A percentile compares a stretch with the other conserved stretches of the same genome.
These are phyloP conservation scores for Sardinella longiceps DNA, from an alignment of 2,797 vertebrate genomes.

Conservation along the genomic window DNA sequence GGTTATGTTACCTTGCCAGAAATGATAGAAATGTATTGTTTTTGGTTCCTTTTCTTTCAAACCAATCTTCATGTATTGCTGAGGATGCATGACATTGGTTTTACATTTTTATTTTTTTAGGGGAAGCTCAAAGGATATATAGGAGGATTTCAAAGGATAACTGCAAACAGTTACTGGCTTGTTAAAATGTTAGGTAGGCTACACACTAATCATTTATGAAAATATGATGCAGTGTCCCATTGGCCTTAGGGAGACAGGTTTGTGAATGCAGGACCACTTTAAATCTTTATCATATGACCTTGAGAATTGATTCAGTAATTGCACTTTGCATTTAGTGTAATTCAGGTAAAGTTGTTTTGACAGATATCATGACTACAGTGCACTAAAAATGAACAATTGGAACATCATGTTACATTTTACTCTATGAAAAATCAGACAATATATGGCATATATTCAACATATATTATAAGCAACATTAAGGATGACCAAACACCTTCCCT, in stretches of 20 bases:
- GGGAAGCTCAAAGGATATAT: too few relatives aligned
- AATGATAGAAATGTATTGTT: too few relatives aligned
- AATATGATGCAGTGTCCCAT: not conserved
- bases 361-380: not conserved
- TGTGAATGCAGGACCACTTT: not conserved
- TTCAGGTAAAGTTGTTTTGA: not conserved
- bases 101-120: too few relatives aligned
- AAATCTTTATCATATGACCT: not conserved
- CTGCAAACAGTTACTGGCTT: too few relatives aligned
- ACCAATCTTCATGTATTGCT: too few relatives aligned
- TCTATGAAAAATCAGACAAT: not conserved
- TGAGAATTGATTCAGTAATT: not conserved
- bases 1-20: too few relatives aligned
- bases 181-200: not conserved
- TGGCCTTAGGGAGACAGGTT: not conserved
- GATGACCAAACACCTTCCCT: not conserved
- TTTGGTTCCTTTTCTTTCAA: too few relatives aligned
- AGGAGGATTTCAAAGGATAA: too few relatives aligned
- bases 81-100: too few relatives aligned
- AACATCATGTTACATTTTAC: not conserved
- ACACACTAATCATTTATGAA: not conserved
- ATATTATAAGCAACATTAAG: not conserved
- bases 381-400: not conserved
- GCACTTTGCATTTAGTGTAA: not conserved
- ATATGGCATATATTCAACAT: too few relatives aligned